A percentile compares a stretch with the other conserved stretches of the same genome.
Conservation (phyloP, 1,140 invertebrate species). For the Calycopis cecrops region DNA sequence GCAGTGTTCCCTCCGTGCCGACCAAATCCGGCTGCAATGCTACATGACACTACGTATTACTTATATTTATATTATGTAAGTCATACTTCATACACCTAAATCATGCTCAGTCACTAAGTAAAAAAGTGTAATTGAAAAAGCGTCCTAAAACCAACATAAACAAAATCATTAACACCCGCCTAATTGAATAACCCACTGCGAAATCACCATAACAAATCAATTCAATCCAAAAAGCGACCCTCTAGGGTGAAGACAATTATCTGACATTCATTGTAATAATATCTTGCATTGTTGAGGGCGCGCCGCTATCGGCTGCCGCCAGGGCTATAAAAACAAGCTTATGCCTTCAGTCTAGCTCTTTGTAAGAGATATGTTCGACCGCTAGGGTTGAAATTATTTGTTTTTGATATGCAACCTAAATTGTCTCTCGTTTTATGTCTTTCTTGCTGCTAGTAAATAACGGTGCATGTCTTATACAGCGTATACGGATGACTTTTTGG, state of each 20-base stretch:
- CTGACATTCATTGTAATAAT: conserved; percentile 60
- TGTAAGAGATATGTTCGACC: conserved; percentile 31
- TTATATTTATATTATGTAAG: no score
- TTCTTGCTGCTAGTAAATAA: no score
- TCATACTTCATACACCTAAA: no score
- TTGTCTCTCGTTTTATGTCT: conserved; percentile 3
- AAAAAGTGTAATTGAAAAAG: no score
- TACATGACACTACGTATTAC: no score
- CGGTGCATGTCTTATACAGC: no score
- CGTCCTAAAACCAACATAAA: conserved; percentile 5
- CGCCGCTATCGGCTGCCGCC: conserved; percentile 59
- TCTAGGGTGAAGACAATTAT: conserved; percentile 49
- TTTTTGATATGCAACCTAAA: conserved; percentile 14
- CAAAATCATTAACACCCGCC: conserved; percentile 1
- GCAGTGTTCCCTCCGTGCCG: no score
- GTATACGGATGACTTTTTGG: no score
- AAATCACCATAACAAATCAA: conserved; percentile 48
- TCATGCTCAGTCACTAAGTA: no score
- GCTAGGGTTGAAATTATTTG: conserved; percentile 19
- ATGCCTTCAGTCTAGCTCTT: conserved; percentile 54
- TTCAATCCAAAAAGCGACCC: conserved; percentile 44
- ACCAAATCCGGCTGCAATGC: no score
- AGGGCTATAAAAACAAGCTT: conserved; percentile 75
- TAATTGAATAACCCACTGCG: conserved; percentile 25
- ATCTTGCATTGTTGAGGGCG: conserved; percentile 59